These are phyloP conservation scores for Cylloceria caligata DNA, from an alignment of 2,888 invertebrate species.

Conservation along the genomic window DNA sequence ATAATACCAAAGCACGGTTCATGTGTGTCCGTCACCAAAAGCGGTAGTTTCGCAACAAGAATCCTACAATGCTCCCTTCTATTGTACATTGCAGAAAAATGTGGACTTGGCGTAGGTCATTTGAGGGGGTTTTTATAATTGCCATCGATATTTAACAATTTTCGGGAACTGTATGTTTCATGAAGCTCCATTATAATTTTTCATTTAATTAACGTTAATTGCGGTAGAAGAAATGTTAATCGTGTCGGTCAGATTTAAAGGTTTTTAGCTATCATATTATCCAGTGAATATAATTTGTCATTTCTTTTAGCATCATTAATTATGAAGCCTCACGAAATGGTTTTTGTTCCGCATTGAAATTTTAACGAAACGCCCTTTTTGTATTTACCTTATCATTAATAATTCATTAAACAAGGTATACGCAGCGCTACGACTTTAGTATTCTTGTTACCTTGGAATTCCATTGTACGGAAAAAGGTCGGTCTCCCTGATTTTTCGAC, in stretches of 20 bases:
- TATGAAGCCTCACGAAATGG: neutral
- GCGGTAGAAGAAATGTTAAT: neutral
- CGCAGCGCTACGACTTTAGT: constrained; percentile 35
- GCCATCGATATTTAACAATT: neutral
- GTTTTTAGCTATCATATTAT: neutral
- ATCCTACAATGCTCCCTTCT: neutral
- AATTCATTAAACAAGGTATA: constrained; percentile 22
- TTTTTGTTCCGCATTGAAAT: neutral
- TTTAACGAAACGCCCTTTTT: neutral
- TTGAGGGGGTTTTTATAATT: neutral
- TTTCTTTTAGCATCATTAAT: neutral
- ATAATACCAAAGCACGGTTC: constrained; percentile 74
- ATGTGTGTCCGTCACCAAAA: constrained; percentile 37
- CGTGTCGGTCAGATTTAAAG: neutral
- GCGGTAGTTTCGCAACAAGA: neutral
- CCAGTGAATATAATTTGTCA: neutral
- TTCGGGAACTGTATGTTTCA: neutral
- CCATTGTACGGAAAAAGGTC: neutral
- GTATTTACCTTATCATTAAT: neutral
- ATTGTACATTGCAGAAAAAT: neutral
- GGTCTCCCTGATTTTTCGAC: neutral
- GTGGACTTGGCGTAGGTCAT: neutral
- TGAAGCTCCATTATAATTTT: neutral
- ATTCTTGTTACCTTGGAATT: constrained; percentile 38
- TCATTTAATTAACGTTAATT: neutral